Conservation (phyloP, 2,113 vertebrate genomes). For the Gymnarchus niloticus region DNA sequence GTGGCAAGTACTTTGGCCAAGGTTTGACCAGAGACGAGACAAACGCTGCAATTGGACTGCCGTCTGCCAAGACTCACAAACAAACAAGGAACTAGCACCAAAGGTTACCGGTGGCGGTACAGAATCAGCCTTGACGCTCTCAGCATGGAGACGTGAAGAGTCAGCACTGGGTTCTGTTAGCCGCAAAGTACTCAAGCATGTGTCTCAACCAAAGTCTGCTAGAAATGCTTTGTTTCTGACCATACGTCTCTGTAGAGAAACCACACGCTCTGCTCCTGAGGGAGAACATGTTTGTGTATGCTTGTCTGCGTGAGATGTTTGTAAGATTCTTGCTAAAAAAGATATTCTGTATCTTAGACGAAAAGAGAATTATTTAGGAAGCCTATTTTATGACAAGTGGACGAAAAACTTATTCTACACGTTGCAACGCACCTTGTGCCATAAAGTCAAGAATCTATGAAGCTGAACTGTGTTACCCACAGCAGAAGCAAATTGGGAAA, state of each 20-base stretch:
- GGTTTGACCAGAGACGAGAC: neutral
- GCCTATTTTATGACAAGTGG: neutral
- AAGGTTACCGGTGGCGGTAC: slow-evolving; percentile 17
- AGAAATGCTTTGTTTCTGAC: neutral
- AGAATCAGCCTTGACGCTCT: neutral
- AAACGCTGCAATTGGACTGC: slow-evolving; percentile 26
- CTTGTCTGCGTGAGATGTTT: neutral
- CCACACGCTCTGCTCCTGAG: neutral
- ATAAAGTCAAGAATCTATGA: neutral
- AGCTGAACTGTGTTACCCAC: too few species aligned
- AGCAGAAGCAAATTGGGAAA: too few species aligned
- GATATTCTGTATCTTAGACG: neutral
- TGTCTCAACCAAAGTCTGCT: neutral
- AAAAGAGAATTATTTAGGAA: neutral
- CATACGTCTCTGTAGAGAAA: neutral
- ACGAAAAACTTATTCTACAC: neutral
- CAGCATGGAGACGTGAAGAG: neutral
- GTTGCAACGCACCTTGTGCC: neutral
- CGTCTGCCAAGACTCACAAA: slow-evolving; percentile 38
- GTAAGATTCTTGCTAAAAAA: neutral
- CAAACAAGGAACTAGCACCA: slow-evolving; percentile 21
- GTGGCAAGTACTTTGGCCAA: slow-evolving; percentile 26
- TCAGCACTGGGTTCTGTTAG: neutral
- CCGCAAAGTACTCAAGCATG: neutral
- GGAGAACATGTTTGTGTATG: neutral